Evolutionary conservation across 2,113 vertebrate species (phyloP).

Genomic region (Salminus brasiliensis): DNA sequence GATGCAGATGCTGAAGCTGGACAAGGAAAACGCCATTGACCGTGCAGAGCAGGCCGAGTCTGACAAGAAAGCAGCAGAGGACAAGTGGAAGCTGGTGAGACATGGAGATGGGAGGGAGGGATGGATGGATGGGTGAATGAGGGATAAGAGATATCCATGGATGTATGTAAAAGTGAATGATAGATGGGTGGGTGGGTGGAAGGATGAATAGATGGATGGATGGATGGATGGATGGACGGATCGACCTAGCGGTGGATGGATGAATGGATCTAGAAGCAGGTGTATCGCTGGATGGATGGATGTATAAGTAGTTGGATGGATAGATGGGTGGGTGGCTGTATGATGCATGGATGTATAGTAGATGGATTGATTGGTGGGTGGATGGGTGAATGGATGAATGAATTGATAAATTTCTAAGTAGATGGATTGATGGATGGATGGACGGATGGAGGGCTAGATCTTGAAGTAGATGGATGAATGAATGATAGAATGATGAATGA

Average conservation of each 20-base stretch:
- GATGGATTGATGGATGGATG: too few species aligned
- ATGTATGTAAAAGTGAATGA: background rate
- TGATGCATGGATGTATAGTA: background rate
- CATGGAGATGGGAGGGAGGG: background rate
- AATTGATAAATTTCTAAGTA: too few species aligned
- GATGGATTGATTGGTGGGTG: background rate
- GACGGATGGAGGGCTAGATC: too few species aligned
- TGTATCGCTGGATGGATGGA: background rate
- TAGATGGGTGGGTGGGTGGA: background rate
- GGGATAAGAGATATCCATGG: background rate
- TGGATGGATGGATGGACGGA: background rate
- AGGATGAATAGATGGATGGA: background rate
- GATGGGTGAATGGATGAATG: too few species aligned
- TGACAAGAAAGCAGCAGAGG: constrained; percentile 88
- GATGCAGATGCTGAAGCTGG: constrained; percentile 98
- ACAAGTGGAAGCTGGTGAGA: constrained; percentile 90
- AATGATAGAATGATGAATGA: background rate
- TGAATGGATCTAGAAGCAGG: background rate
- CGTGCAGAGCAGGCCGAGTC: constrained; percentile 90
- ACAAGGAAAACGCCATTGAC: constrained; percentile 95
- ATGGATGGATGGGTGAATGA: background rate
- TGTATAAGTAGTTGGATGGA: background rate
- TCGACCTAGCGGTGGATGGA: background rate
- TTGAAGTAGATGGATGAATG: too few species aligned
- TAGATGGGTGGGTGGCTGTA: background rate